phyloP scores from a whole-genome alignment of 2,113 vertebrate genomes.

The Lutjanus erythropterus region DNA sequence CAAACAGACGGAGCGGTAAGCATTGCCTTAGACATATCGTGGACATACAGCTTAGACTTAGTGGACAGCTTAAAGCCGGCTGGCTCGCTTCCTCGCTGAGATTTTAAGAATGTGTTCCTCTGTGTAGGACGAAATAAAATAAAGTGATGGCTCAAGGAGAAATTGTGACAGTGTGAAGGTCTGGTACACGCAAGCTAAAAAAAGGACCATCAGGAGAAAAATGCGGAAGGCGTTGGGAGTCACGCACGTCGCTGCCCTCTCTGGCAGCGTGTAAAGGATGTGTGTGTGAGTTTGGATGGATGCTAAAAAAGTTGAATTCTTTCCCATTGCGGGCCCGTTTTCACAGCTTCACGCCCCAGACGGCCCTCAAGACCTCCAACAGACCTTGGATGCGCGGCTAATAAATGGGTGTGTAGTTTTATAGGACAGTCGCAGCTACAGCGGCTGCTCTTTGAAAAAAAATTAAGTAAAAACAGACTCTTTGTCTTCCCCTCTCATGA shows the following conservation, averaged over 20 bases:
- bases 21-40: slow-evolving; percentile 60
- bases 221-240: slow-evolving; percentile 3
- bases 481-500: slow-evolving; percentile 61
- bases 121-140: slow-evolving; percentile 12
- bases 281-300: background rate
- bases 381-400: slow-evolving; percentile 52
- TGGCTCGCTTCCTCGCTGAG: slow-evolving; percentile 15
- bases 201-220: slow-evolving; percentile 12
- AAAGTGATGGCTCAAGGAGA: slow-evolving; percentile 43
- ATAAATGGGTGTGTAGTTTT: slow-evolving; percentile 55
- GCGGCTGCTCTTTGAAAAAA: slow-evolving; percentile 33
- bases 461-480: slow-evolving; percentile 36
- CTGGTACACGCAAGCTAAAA: background rate
- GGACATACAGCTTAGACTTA: slow-evolving; percentile 76
- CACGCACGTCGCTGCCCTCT: background rate
- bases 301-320: slow-evolving; percentile 3
- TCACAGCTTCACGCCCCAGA: slow-evolving; percentile 7
- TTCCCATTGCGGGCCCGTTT: background rate
- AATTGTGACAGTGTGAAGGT: slow-evolving; percentile 43
- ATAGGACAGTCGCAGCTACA: slow-evolving; percentile 47
- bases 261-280: slow-evolving; percentile 25
- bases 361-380: slow-evolving; percentile 52
- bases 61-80: slow-evolving; percentile 64
- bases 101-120: slow-evolving; percentile 37
- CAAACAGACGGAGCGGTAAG: slow-evolving; percentile 64